Percentiles rank a stretch among this genome's conserved stretches.
These are phyloP conservation scores for Rhinopithecus roxellana DNA, from an alignment of 2,113 vertebrate genomes.

Conservation along the genomic window DNA sequence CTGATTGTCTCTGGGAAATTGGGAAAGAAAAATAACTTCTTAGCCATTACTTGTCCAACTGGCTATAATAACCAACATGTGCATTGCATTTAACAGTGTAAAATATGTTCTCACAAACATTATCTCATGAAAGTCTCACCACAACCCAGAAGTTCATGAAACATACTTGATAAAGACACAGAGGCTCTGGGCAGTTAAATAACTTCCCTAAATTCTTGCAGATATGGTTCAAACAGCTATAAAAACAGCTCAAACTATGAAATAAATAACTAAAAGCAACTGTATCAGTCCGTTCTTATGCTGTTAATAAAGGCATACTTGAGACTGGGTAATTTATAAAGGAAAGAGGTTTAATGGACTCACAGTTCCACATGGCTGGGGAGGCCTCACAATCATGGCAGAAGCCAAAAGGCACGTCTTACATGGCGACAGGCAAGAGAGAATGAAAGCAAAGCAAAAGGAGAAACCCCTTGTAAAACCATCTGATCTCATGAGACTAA, in stretches of 20 bases:
- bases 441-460: no score
- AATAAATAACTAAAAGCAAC: slow-evolving; percentile 1
- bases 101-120: slow-evolving; percentile 16
- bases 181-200: background rate
- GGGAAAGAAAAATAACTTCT: slow-evolving; percentile 52
- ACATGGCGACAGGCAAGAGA: no score
- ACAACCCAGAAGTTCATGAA: background rate
- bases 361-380: no score
- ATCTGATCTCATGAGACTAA: no score
- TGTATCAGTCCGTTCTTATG: no score
- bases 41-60: background rate
- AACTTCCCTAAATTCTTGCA: background rate
- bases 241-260: background rate
- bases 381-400: no score
- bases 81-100: background rate
- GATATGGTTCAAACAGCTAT: background rate
- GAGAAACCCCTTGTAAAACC: no score
- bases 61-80: slow-evolving; percentile 11
- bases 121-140: background rate
- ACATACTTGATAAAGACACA: background rate
- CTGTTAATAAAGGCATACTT: no score
- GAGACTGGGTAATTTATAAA: no score
- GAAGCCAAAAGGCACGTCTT: no score
- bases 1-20: background rate
- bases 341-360: no score